These are phyloP conservation scores for Drosophila novamexicana DNA, from an alignment of 1,140 invertebrate species.

Conservation along the genomic window DNA sequence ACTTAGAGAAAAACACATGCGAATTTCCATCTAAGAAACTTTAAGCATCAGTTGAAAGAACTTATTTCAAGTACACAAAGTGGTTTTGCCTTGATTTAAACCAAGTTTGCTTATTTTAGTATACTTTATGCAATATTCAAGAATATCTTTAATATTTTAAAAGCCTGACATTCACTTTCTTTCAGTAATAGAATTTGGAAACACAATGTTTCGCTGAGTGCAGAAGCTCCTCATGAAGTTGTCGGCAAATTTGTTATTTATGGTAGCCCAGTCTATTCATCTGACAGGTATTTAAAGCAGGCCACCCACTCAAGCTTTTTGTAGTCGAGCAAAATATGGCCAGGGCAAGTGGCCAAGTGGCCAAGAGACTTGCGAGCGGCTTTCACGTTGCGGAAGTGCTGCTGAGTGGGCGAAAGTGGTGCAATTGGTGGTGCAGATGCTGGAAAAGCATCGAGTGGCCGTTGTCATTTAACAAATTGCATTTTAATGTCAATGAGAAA, in stretches of 20 bases:
- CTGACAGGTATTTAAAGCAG: slow-evolving; percentile 39
- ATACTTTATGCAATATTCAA: too few species aligned
- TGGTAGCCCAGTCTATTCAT: slow-evolving; percentile 37
- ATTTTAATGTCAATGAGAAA: slow-evolving; percentile 23
- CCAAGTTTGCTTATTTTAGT: too few species aligned
- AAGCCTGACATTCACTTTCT: too few species aligned
- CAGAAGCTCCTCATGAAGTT: slow-evolving; percentile 18
- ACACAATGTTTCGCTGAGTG: not conserved
- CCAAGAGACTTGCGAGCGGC: slow-evolving; percentile 10
- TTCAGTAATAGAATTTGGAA: not conserved
- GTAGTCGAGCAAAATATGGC: slow-evolving; percentile 34
- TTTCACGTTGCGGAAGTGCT: slow-evolving; percentile 33
- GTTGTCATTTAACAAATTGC: slow-evolving; percentile 33
- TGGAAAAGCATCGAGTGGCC: slow-evolving; percentile 19
- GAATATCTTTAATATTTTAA: too few species aligned
- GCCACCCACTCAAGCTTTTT: slow-evolving; percentile 33
- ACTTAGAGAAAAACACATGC: slow-evolving; percentile 8
- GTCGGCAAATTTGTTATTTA: slow-evolving; percentile 48
- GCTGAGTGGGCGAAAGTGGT: slow-evolving; percentile 40
- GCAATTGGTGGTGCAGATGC: slow-evolving; percentile 21
- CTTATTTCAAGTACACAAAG: too few species aligned
- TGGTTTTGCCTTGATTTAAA: too few species aligned
- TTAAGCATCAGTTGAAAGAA: too few species aligned
- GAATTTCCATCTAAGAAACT: too few species aligned
- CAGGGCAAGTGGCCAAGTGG: slow-evolving; percentile 29